Evolutionary conservation across 2,888 invertebrate species (phyloP).

Genomic region (Corbicula japonica): DNA sequence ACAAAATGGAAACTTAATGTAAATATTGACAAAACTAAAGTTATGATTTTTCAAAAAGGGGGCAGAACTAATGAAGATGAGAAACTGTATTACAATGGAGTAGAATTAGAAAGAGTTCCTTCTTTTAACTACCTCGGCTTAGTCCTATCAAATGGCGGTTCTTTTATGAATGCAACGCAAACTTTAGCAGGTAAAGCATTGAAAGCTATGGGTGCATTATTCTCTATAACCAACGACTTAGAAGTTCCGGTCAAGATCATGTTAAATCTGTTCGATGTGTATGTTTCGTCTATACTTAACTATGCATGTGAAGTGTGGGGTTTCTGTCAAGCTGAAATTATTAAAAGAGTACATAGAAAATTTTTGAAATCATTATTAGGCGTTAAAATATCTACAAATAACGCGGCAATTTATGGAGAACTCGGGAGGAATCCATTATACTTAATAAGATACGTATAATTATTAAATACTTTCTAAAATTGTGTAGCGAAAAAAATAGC

Average conservation of each 20-base stretch:
- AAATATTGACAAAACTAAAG: slow-evolving; percentile 20
- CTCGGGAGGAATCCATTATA: slow-evolving; percentile 13
- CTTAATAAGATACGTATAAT: slow-evolving; percentile 6
- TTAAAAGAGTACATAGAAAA: slow-evolving; percentile 39
- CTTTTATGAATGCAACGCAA: slow-evolving; percentile 5
- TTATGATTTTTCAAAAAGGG: slow-evolving; percentile 16
- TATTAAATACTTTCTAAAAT: slow-evolving; percentile 8
- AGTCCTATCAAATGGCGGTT: slow-evolving; percentile 2
- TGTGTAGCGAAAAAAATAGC: slow-evolving; percentile 1
- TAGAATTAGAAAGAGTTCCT: slow-evolving; percentile 4
- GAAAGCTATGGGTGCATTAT: slow-evolving; percentile 21
- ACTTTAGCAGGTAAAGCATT: slow-evolving; percentile 26
- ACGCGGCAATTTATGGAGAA: slow-evolving; percentile 19
- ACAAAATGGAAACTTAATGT: slow-evolving; percentile 12
- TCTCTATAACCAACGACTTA: slow-evolving; percentile 16
- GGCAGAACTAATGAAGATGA: not conserved
- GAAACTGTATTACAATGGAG: not conserved
- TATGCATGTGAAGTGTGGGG: slow-evolving; percentile 39
- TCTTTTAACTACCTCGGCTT: slow-evolving; percentile 9
- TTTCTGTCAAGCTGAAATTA: slow-evolving; percentile 18
- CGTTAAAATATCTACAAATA: slow-evolving; percentile 5
- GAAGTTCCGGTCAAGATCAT: slow-evolving; percentile 20
- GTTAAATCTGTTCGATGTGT: slow-evolving; percentile 26
- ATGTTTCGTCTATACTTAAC: slow-evolving; percentile 28
- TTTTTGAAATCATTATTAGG: slow-evolving; percentile 21